Conservation (phyloP, 2,113 vertebrate species). For the Halcyon senegalensis region DNA sequence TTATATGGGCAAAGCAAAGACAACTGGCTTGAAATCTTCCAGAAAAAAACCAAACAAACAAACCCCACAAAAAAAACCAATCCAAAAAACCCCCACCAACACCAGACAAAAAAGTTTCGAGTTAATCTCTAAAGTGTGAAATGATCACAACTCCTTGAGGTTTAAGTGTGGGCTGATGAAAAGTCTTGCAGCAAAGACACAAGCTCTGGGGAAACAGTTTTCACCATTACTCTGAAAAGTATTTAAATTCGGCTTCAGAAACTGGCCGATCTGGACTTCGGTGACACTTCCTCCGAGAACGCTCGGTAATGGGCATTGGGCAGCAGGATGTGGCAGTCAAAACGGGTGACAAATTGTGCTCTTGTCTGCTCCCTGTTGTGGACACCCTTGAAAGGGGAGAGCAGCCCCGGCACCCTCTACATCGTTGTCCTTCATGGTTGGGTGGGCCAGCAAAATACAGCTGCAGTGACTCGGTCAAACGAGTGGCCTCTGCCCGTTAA, state of each 20-base stretch:
- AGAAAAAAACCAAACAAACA: not conserved
- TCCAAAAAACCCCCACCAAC: too few species aligned
- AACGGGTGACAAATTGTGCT: constrained; percentile 8
- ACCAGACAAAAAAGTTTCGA: not conserved
- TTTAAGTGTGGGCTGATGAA: not conserved
- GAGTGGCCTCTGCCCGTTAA: not conserved
- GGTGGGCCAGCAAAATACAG: not conserved
- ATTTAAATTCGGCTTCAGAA: constrained; percentile 21
- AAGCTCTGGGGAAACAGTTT: not conserved
- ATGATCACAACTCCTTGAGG: not conserved
- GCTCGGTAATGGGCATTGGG: constrained; percentile 1
- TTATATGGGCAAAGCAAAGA: not conserved
- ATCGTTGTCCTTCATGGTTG: not conserved
- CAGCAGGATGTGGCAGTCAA: constrained; percentile 5
- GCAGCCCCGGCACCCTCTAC: not conserved
- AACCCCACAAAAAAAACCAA: too few species aligned
- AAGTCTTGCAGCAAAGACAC: not conserved
- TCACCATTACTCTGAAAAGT: not conserved
- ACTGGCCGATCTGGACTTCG: constrained; percentile 5
- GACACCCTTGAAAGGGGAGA: constrained; percentile 27
- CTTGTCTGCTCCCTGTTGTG: not conserved
- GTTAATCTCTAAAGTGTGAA: not conserved
- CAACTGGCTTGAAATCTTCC: not conserved
- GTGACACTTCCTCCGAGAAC: not conserved
- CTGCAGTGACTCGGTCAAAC: not conserved